A percentile compares a stretch with the other conserved stretches of the same genome.
Evolutionary conservation across 2,888 invertebrate species (phyloP).

Genomic region (Callosobruchus maculatus): DNA sequence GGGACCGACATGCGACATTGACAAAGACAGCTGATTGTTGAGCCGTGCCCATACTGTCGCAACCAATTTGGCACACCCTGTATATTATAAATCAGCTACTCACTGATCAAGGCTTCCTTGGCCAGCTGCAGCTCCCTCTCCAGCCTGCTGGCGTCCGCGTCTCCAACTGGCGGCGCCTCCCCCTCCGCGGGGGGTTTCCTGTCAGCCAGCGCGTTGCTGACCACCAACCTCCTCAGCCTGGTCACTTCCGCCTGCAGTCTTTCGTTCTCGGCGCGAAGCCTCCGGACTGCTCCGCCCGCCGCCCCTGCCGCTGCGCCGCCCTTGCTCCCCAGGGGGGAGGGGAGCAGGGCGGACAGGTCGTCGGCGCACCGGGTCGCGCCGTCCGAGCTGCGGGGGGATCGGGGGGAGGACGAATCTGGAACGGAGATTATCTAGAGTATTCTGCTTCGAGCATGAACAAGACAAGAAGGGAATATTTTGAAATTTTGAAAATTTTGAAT

Average conservation of each 20-base stretch:
- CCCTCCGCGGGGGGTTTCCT: constrained; percentile 29
- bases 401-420: constrained; percentile 42
- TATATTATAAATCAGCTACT: constrained; percentile 29
- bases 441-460: too few relatives aligned
- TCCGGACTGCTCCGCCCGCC: constrained; percentile 58
- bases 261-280: constrained; percentile 74
- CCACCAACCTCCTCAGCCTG: constrained; percentile 63
- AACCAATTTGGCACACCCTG: too few relatives aligned
- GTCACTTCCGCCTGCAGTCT: constrained; percentile 70
- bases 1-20: too few relatives aligned
- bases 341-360: constrained; percentile 37
- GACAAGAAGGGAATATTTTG: too few relatives aligned
- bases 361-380: constrained; percentile 29
- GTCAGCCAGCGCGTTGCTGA: constrained; percentile 60
- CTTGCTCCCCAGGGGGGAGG: constrained; percentile 39
- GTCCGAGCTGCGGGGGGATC: constrained; percentile 41
- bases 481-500: constrained; percentile 3
- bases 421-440: too few relatives aligned
- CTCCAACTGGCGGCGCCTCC: constrained; percentile 36
- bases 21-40: too few relatives aligned
- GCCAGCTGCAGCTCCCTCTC: constrained; percentile 71
- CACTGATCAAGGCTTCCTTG: constrained; percentile 66
- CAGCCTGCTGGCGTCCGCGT: constrained; percentile 46
- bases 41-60: too few relatives aligned
- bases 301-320: constrained; percentile 54